A percentile compares a stretch with the other conserved stretches of the same genome.
Evolutionary conservation across 1,140 invertebrate species (phyloP).

Genomic region (Calycopis cecrops): DNA sequence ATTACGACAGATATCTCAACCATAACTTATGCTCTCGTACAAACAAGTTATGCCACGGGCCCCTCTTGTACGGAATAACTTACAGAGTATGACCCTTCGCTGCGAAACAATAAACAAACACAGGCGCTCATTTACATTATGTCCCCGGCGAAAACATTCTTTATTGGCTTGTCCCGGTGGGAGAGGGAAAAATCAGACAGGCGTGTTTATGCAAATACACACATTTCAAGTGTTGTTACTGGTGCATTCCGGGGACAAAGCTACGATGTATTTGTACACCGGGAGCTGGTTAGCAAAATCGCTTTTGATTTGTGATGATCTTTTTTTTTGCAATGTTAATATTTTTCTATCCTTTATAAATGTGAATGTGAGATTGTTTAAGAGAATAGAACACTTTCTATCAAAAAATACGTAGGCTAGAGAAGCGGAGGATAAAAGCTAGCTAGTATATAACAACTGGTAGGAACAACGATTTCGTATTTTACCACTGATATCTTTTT

Average conservation of each 20-base stretch:
- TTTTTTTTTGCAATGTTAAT: too few species aligned
- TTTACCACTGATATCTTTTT: too few species aligned
- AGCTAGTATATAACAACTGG: too few species aligned
- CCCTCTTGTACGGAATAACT: not conserved
- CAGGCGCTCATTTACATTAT: constrained; percentile 8
- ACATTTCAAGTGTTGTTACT: constrained; percentile 25
- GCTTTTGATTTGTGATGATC: not conserved
- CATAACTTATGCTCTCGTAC: not conserved
- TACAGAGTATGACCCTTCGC: constrained; percentile 3
- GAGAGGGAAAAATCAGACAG: constrained; percentile 21
- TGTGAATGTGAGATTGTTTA: too few species aligned
- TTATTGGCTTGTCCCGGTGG: constrained; percentile 9
- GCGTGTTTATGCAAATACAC: constrained; percentile 29
- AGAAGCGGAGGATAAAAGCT: too few species aligned
- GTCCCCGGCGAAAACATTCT: not conserved
- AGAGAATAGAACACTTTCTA: too few species aligned
- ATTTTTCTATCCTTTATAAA: too few species aligned
- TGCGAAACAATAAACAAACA: not conserved
- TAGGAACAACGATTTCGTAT: too few species aligned
- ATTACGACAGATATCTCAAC: too few species aligned
- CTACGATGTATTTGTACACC: constrained; percentile 22
- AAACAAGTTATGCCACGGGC: constrained; percentile 3
- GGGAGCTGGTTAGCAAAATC: constrained; percentile 7
- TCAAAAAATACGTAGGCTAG: too few species aligned
- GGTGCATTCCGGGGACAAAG: constrained; percentile 8